These are phyloP conservation scores for Axis porcinus DNA, from an alignment of 2,113 vertebrate genomes.

Conservation along the genomic window DNA sequence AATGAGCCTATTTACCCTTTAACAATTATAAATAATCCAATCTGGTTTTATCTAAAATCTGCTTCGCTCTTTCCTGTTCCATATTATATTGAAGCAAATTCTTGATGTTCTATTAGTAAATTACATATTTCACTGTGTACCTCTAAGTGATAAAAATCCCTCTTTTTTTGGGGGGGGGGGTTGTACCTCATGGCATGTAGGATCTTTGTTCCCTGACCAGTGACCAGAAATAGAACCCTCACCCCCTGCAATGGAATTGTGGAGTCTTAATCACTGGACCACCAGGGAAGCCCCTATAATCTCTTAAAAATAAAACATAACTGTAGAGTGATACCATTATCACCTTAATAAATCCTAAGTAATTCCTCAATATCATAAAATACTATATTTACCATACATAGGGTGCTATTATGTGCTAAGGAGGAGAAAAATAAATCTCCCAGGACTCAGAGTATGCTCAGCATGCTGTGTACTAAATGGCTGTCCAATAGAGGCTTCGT, in stretches of 20 bases:
- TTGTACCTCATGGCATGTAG: not conserved
- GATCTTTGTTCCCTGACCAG: not conserved
- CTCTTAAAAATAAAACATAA: not conserved
- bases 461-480: not conserved
- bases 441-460: not conserved
- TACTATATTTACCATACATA: not conserved
- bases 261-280: not conserved
- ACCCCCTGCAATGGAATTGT: not conserved
- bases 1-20: not conserved
- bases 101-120: not conserved
- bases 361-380: not conserved
- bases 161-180: accelerated
- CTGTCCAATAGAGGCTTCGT: not conserved
- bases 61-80: not conserved
- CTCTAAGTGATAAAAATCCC: not conserved
- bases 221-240: not conserved
- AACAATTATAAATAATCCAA: not conserved
- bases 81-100: not conserved
- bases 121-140: not conserved
- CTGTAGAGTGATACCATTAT: not conserved
- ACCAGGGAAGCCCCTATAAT: not conserved
- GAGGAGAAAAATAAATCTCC: not conserved
- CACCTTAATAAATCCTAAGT: not conserved
- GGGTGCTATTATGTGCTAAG: not conserved
- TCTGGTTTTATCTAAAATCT: not conserved